Evolutionary conservation across 1,140 invertebrate genomes (phyloP), one percentile per base, ranked within the genome.

Genomic region (Brachionus plicatilis): DNA sequence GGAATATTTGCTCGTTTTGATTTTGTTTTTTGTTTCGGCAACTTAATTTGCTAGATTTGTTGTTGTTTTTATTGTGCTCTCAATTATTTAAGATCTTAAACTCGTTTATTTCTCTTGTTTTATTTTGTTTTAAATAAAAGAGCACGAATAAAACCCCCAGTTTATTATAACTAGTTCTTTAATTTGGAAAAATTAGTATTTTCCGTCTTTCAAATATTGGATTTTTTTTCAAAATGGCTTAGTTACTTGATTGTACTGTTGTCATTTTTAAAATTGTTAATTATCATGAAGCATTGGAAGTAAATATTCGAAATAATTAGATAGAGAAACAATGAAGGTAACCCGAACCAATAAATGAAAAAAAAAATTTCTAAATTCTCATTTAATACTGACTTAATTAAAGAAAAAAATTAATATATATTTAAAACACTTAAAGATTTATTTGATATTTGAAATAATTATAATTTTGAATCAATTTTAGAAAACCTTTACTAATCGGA

Each of bases 71-170:
- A 60, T 24, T 60, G 53, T 27, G 53, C 17, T 60, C 53, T 60
- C 53, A 60, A 60, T 60, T 60, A 60, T 60, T 60, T 60, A 60
- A 60, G 53, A 60, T 60, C 53, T 60, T 60, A 60, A 60, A 60
- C 53, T 60, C 53, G 53, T 60, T 60, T 60, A 20, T 27, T 60
- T 60, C 53, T 60, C 53, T 60, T 60, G 53, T 60, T 60, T 60
- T 60, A 60, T 60, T 60, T 60, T 60, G 53, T 60, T 60, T 60
- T 60, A 60, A 56, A 56, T 56, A 56, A 27, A 60, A 60, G 53
- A 60, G 17, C 53, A 60, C 53, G 53, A 60, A 60, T 60, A 60
- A 60, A 60, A 24, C 17, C 53, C 53, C 9, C 53, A 60, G 53
- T 60, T 60, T 60, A 24, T 14, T 47, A 11, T 47, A 47, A n/a